Conservation (phyloP, 2,797 vertebrate species). For the Halcyon leucocephala region DNA sequence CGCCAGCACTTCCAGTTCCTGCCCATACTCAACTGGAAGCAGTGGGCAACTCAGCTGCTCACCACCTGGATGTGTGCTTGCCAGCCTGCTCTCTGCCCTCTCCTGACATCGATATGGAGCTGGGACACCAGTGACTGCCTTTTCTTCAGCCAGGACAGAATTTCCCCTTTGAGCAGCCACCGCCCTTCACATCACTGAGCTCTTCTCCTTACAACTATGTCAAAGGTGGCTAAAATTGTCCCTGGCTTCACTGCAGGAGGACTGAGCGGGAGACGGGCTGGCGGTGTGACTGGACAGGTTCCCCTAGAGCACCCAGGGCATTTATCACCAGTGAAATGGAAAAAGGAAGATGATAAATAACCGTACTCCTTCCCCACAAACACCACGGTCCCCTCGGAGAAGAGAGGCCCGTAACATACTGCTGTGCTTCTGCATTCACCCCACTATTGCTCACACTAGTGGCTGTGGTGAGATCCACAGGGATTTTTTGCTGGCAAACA, state of each 20-base stretch:
- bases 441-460: constrained; percentile 34
- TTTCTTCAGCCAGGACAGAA: background rate
- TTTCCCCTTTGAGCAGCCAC: background rate
- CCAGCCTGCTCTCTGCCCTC: background rate
- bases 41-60: rapidly evolving
- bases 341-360: background rate
- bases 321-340: background rate
- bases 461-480: constrained; percentile 10
- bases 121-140: background rate
- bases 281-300: background rate
- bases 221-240: background rate
- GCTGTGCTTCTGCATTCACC: constrained; percentile 7
- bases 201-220: background rate
- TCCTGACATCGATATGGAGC: background rate
- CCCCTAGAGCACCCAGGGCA: background rate
- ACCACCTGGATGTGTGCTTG: background rate
- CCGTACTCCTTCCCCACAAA: background rate
- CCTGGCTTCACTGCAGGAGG: background rate
- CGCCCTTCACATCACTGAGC: background rate
- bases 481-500: background rate
- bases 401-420: constrained; percentile 25
- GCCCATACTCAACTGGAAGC: background rate
- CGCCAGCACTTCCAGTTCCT: background rate
- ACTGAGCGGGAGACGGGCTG: background rate
- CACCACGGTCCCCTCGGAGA: background rate